These are phyloP conservation scores for Oreochromis aureus DNA, from an alignment of 2,113 vertebrate species.

Conservation along the genomic window DNA sequence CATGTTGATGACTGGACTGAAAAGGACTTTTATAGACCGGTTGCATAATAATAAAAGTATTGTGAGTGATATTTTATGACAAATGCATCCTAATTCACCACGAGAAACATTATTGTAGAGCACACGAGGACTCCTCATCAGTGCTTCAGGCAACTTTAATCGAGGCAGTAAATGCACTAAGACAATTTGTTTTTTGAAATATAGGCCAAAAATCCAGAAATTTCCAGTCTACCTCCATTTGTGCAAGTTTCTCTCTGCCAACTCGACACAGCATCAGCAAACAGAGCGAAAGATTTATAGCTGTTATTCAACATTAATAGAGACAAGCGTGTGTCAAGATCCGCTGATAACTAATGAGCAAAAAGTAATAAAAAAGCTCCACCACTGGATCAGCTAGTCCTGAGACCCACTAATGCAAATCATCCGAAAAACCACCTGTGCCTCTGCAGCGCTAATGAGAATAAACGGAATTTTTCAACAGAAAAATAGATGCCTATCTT, in stretches of 20 bases:
- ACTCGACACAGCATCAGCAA: neutral
- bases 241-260: neutral
- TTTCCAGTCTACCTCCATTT: neutral
- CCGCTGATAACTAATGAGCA: neutral
- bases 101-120: neutral
- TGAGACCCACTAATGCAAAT: neutral
- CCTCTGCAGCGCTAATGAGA: neutral
- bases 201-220: neutral
- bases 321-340: neutral
- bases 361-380: neutral
- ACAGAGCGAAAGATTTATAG: neutral
- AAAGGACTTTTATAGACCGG: neutral
- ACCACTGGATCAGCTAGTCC: neutral
- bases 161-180: neutral
- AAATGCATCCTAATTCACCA: neutral
- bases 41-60: neutral
- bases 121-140: neutral
- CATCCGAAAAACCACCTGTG: neutral
- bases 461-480: conserved; percentile 1
- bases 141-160: neutral
- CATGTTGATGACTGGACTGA: conserved; percentile 40
- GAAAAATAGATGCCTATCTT: conserved; percentile 16
- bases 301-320: neutral
- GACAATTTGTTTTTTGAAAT: neutral
- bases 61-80: neutral